Evolutionary conservation across 2,888 invertebrate genomes (phyloP).

Genomic region (Lochmaea capreae): DNA sequence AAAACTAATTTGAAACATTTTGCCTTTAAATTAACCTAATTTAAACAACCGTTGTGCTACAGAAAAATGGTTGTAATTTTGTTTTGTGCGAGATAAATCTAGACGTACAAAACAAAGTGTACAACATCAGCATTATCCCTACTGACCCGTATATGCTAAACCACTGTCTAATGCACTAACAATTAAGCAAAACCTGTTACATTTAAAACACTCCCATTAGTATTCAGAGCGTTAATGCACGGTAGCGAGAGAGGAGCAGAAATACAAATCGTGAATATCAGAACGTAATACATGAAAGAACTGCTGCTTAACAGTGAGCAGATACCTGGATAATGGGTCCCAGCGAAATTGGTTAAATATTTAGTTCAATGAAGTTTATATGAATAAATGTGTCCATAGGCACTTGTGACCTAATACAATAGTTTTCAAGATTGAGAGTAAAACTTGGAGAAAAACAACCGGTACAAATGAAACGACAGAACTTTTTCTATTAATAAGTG

Average conservation of each 20-base stretch:
- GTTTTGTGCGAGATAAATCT: not conserved
- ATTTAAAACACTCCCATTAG: constrained; percentile 19
- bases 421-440: no score
- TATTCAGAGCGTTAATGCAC: constrained; percentile 13
- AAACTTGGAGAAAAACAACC: no score
- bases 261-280: constrained; percentile 22
- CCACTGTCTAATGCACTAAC: constrained; percentile 15
- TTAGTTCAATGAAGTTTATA: no score
- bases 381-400: no score
- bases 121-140: not conserved
- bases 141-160: constrained; percentile 24
- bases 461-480: no score
- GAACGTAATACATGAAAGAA: constrained; percentile 18
- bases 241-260: not conserved
- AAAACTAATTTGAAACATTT: not conserved
- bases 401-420: no score
- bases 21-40: not conserved
- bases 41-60: not conserved
- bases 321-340: no score
- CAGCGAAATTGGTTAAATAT: no score
- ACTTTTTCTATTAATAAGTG: no score
- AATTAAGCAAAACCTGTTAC: constrained; percentile 26
- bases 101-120: not conserved
- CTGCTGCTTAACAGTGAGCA: constrained; percentile 15
- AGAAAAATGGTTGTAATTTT: not conserved